Percentiles rank a stretch among this genome's conserved stretches.
Conservation (phyloP, 2,113 vertebrate species). For the Pituophis catenifer region DNA sequence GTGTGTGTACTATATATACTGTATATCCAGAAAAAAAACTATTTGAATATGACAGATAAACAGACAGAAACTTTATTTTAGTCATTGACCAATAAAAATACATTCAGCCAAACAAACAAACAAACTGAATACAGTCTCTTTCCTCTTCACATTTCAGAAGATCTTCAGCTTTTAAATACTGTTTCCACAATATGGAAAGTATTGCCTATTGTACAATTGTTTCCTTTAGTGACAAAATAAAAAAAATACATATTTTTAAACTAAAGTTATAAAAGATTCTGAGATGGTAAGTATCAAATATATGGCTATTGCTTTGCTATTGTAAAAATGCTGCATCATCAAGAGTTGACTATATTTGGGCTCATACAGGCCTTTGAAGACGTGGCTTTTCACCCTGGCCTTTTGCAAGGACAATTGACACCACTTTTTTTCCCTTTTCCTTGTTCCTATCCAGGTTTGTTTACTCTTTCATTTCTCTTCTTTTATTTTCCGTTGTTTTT, state of each 20-base stretch:
- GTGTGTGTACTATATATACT: too few relatives aligned
- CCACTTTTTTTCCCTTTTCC: not conserved
- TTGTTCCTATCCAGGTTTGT: not conserved
- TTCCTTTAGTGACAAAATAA: not conserved
- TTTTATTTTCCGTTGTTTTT: not conserved
- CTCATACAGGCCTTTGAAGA: too few relatives aligned
- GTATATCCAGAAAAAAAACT: not conserved
- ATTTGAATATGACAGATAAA: not conserved
- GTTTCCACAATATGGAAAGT: not conserved
- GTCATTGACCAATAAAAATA: too few relatives aligned
- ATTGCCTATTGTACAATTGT: not conserved
- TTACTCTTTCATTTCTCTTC: not conserved
- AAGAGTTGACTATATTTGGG: not conserved
- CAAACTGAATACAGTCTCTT: not conserved
- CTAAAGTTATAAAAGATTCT: not conserved
- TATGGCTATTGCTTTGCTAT: not conserved
- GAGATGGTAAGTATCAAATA: not conserved
- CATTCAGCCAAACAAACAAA: too few relatives aligned
- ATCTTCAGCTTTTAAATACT: not conserved
- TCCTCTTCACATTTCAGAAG: not conserved
- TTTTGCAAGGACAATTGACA: not conserved
- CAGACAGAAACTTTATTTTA: not conserved
- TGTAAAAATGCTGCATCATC: not conserved
- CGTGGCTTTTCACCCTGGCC: not conserved
- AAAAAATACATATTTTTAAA: not conserved